Evolutionary conservation across 1,140 invertebrate genomes (phyloP).

Genomic region (Ostrea edulis): DNA sequence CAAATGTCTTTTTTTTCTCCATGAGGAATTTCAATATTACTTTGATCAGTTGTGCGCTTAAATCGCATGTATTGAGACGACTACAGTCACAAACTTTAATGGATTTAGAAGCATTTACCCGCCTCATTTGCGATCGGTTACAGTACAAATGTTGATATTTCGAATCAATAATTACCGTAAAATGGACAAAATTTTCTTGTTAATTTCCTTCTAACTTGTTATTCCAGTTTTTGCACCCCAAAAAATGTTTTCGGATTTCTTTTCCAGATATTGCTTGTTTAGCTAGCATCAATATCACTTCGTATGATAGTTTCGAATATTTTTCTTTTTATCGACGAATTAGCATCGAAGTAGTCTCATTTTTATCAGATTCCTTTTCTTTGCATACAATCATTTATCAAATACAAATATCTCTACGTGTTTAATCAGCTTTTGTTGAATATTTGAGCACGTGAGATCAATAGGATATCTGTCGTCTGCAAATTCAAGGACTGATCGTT

Average conservation of each 20-base stretch:
- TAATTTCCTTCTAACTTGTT: conserved; percentile 12
- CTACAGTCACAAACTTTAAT: conserved; percentile 43
- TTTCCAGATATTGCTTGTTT: conserved; percentile 29
- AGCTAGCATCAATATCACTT: conserved; percentile 1
- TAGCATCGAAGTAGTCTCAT: conserved; percentile 25
- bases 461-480: conserved; percentile 41
- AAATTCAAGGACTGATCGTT: conserved; percentile 40
- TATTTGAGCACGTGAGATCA: conserved; percentile 40
- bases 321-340: conserved; percentile 9
- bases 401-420: conserved; percentile 34
- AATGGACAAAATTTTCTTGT: conserved; percentile 14
- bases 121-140: conserved; percentile 45
- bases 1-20: conserved; percentile 38
- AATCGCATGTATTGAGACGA: conserved; percentile 42
- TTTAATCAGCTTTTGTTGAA: conserved; percentile 53
- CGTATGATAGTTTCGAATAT: conserved; percentile 13
- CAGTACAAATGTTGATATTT: conserved; percentile 36
- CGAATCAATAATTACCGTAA: conserved; percentile 43
- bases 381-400: conserved; percentile 39
- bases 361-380: conserved; percentile 49
- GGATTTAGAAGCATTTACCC: conserved; percentile 46
- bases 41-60: conserved; percentile 52
- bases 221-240: background rate
- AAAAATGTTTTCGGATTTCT: conserved; percentile 7
- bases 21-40: conserved; percentile 28